Evolutionary conservation across 1,140 invertebrate genomes (phyloP).

Genomic region (Drosophila virilis): DNA sequence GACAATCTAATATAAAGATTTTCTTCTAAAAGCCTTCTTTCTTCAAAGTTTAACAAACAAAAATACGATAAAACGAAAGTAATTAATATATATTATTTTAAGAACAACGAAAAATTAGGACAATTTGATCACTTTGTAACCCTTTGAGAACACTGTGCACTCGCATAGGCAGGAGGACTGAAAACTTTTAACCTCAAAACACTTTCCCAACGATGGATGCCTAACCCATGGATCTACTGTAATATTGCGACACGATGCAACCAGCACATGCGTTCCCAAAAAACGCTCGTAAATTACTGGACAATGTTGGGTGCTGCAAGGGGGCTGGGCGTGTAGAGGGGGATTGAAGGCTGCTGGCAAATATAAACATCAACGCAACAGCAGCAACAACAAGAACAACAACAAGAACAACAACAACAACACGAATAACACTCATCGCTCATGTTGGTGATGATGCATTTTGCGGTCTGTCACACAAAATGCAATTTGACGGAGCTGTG

Average conservation of each 20-base stretch:
- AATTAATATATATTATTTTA: not conserved
- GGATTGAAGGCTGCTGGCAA: conserved; percentile 51
- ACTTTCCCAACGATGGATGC: conserved; percentile 40
- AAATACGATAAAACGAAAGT: not conserved
- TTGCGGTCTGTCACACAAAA: conserved; percentile 84
- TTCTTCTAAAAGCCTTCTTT: too few relatives aligned
- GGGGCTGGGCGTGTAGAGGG: conserved; percentile 6
- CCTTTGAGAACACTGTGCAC: conserved; percentile 9
- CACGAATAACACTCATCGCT: conserved; percentile 80
- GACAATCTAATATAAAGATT: too few relatives aligned
- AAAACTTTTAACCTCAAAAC: conserved; percentile 56
- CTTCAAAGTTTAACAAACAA: too few relatives aligned
- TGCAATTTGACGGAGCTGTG: conserved; percentile 83
- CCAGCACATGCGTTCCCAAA: conserved; percentile 74
- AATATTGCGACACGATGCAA: conserved; percentile 59
- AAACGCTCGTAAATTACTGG: conserved; percentile 81
- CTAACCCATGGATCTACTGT: conserved; percentile 50
- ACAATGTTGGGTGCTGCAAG: conserved; percentile 56
- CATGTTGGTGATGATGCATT: conserved; percentile 84
- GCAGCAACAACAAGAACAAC: conserved; percentile 17
- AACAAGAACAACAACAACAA: conserved; percentile 37
- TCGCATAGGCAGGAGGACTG: conserved; percentile 4
- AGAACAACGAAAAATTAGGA: not conserved
- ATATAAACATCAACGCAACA: conserved; percentile 81
- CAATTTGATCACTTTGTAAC: not conserved